Percentiles rank a stretch among this genome's conserved stretches.
phyloP scores from a whole-genome alignment of 1,140 invertebrate genomes.

The Microplitis mediator region DNA sequence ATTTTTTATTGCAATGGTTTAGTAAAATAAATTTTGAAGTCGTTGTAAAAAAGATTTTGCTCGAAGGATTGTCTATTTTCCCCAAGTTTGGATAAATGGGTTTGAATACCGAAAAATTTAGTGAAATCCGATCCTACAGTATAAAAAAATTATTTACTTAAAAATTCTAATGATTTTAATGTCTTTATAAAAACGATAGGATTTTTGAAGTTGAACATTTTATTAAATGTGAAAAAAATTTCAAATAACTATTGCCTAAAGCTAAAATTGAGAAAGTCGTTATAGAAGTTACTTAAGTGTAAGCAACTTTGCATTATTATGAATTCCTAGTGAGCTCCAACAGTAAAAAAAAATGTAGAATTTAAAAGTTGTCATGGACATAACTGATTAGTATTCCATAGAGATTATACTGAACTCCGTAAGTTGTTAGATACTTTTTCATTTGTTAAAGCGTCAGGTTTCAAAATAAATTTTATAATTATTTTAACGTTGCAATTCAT shows the following conservation, averaged over 20 bases:
- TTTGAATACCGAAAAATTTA: no score
- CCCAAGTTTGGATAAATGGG: no score
- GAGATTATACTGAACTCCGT: background rate
- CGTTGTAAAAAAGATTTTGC: no score
- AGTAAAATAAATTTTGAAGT: no score
- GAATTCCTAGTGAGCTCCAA: background rate
- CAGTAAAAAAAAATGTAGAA: background rate
- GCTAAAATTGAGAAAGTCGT: background rate
- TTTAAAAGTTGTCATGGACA: background rate
- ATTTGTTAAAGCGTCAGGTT: no score
- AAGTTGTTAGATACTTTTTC: no score
- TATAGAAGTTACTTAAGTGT: background rate
- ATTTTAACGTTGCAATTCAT: no score
- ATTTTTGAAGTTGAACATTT: background rate
- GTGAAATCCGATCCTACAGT: no score
- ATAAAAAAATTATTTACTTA: no score
- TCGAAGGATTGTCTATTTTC: no score
- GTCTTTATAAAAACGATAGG: background rate
- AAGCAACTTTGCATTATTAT: constrained; percentile 4
- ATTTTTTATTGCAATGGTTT: background rate
- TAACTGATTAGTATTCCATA: background rate
- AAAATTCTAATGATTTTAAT: no score
- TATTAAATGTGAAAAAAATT: background rate
- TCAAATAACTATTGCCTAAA: background rate
- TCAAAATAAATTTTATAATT: no score